Evolutionary conservation across 2,888 invertebrate species (phyloP), one percentile per base, ranked within the genome.

Genomic region (Eremobia ochroleuca): DNA sequence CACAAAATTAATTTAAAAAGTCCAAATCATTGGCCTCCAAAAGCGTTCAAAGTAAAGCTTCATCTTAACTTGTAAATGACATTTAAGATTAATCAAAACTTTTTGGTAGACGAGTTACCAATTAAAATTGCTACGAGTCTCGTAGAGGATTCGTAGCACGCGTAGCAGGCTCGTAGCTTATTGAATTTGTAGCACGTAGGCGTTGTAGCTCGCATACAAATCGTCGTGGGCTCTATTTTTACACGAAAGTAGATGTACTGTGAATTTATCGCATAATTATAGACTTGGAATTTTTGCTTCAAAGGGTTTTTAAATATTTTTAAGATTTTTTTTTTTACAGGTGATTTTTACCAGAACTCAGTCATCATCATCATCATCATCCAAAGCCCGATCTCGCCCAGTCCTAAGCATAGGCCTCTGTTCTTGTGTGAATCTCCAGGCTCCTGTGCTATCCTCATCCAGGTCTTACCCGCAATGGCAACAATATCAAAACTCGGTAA

Each of bases 101-200:
- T 88, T 87, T 84, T 69, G 84, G 79, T 85, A 77, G 82, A 84
- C 78, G 83, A 66, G 76, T 83, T 77, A 67, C 79, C 83, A 83
- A 85, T 87, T 84, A 87, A 87, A 77, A 83, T 83, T 68, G 81
- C 89, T 90, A 89, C 87, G 86, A 69, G 13, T 59, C 61, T 68
- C 85, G 89, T 90, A 90, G 90, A 40, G 46, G 40, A 78, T 85
- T 86, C 85, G 88, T 89, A 86, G 89, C 82, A 78, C 80, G 76
- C 67, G 84, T 81, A 81, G 81, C 68, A n/a, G n/a, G 4, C 25
- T 74, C 77, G 86, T 81, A 83, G 78, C 70, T 77, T 76, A 71
- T 81, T 76, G 69, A 73, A 87, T 81, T 77, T 78, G 80, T 87
- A 87, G 85, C 87, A 79, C 87, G 79, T 71, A 31, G 67, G 62